These are phyloP conservation scores for Apteryx mantelli DNA, from an alignment of 2,113 vertebrate species.

Conservation along the genomic window DNA sequence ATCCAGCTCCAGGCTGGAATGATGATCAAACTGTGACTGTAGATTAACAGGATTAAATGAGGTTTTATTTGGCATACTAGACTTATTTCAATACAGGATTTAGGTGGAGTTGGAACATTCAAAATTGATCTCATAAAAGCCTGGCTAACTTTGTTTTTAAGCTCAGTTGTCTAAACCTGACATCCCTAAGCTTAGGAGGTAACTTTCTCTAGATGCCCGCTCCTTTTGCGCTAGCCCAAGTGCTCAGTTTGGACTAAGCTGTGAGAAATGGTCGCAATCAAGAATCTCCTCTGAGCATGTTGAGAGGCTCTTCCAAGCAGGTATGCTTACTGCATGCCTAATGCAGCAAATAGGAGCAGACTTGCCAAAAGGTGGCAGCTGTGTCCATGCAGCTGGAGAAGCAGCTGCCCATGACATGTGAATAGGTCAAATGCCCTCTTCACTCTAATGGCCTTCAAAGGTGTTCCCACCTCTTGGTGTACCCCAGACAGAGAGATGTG, in stretches of 20 bases:
- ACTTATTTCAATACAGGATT: neutral
- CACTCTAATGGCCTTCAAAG: neutral
- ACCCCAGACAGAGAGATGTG: neutral
- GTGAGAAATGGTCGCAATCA: neutral
- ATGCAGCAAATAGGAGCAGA: neutral
- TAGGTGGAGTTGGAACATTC: neutral
- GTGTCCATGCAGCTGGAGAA: neutral
- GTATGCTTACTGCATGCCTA: neutral
- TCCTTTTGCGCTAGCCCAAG: neutral
- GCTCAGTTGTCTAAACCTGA: neutral
- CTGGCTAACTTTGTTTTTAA: neutral
- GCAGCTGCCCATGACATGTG: too few relatives aligned
- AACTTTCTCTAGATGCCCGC: neutral
- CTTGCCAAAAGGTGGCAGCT: neutral
- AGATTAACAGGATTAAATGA: neutral
- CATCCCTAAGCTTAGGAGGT: neutral
- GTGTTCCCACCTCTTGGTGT: neutral
- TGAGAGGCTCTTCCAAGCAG: neutral
- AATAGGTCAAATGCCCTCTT: neutral
- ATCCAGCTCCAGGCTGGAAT: neutral
- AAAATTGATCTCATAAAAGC: neutral
- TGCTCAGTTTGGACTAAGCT: neutral
- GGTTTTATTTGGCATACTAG: neutral
- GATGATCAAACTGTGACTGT: neutral
- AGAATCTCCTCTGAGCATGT: neutral